These are phyloP conservation scores for Scrobipalpa atriplicella DNA, from an alignment of 2,888 invertebrate genomes.

Conservation along the genomic window DNA sequence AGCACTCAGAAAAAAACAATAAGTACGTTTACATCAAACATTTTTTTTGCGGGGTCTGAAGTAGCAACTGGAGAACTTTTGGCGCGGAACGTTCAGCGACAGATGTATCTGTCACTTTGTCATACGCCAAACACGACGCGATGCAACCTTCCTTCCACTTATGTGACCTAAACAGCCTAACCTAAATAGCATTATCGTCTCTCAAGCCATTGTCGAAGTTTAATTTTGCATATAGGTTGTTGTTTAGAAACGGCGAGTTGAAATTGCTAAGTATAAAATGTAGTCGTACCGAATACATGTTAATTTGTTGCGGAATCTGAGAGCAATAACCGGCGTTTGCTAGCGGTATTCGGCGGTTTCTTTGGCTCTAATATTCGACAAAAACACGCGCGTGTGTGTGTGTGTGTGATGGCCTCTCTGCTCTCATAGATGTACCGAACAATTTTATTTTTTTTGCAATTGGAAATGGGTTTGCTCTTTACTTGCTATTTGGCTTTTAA, in stretches of 20 bases:
- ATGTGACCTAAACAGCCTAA: too few species aligned
- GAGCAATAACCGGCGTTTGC: conserved; percentile 79
- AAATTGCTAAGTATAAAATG: conserved; percentile 76
- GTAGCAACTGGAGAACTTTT: too few species aligned
- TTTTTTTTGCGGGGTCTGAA: neutral
- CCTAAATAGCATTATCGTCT: neutral
- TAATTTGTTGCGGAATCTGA: conserved; percentile 83
- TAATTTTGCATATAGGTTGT: conserved; percentile 20
- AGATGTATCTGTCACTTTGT: too few species aligned
- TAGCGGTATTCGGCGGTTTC: conserved; percentile 81
- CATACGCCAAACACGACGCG: too few species aligned
- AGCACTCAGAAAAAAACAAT: conserved; percentile 14
- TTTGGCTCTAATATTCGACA: conserved; percentile 75
- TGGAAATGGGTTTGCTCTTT: too few species aligned
- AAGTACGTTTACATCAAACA: neutral
- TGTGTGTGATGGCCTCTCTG: conserved; percentile 40
- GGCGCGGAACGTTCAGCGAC: too few species aligned
- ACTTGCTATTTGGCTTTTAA: too few species aligned
- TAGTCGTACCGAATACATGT: conserved; percentile 81
- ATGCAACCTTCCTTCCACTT: too few species aligned
- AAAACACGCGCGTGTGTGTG: conserved; percentile 57
- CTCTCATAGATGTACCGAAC: too few species aligned
- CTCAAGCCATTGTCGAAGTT: neutral
- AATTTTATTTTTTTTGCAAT: too few species aligned
- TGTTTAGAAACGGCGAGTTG: conserved; percentile 58